Evolutionary conservation across 2,888 invertebrate genomes (phyloP).

Genomic region (Yponomeuta cagnagella): DNA sequence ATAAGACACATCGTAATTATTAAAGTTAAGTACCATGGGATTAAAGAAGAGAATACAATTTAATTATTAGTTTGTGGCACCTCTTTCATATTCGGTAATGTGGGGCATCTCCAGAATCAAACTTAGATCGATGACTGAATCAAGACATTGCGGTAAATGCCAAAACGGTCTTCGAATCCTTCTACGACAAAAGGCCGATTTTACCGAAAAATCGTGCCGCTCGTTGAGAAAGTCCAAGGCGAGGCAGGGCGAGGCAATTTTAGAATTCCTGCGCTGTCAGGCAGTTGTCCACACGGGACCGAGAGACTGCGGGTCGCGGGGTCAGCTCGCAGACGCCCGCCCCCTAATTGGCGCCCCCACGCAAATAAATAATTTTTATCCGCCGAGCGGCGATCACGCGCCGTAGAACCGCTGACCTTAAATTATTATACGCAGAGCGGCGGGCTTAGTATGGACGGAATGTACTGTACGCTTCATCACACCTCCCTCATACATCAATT

Average conservation of each 20-base stretch:
- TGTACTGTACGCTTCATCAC: too few relatives aligned
- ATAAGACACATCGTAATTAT: too few relatives aligned
- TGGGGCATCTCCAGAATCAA: too few relatives aligned
- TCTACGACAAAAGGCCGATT: not conserved
- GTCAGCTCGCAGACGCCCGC: slow-evolving; percentile 67
- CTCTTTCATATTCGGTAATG: too few relatives aligned
- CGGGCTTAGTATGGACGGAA: not conserved
- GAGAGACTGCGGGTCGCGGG: slow-evolving; percentile 50
- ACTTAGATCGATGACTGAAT: too few relatives aligned
- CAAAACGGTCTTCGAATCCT: not conserved
- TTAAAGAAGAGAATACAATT: too few relatives aligned
- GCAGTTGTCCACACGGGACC: slow-evolving; percentile 34
- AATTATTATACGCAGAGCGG: slow-evolving; percentile 53
- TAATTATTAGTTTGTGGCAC: too few relatives aligned
- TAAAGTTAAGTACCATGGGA: too few relatives aligned
- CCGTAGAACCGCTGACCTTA: slow-evolving; percentile 54
- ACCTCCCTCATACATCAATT: too few relatives aligned
- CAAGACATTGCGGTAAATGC: too few relatives aligned
- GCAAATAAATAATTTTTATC: slow-evolving; percentile 75
- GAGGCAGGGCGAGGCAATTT: slow-evolving; percentile 38
- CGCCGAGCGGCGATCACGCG: slow-evolving; percentile 57
- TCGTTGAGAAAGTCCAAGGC: slow-evolving; percentile 10
- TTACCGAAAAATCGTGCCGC: slow-evolving; percentile 9
- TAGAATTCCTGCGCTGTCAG: slow-evolving; percentile 39
- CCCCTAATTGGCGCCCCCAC: slow-evolving; percentile 74